Evolutionary conservation across 2,888 invertebrate genomes (phyloP).

Genomic region (Helicoverpa assulta): DNA sequence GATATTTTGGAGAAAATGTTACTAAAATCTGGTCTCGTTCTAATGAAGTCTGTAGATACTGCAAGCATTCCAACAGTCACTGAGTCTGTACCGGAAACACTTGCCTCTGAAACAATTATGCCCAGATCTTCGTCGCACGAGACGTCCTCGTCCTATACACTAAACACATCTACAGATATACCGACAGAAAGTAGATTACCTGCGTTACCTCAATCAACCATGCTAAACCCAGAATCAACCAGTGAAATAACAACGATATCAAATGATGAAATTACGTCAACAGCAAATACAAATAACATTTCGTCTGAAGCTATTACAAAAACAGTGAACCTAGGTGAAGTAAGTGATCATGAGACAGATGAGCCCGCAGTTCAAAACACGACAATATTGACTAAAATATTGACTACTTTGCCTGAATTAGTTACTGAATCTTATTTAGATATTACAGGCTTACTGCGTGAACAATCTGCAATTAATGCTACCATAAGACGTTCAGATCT

Average conservation of each 20-base stretch:
- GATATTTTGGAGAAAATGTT: constrained; percentile 21
- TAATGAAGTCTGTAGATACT: not conserved
- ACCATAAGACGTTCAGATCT: not conserved
- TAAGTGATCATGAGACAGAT: not conserved
- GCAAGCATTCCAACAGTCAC: not conserved
- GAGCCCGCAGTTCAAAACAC: not conserved
- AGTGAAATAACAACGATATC: not conserved
- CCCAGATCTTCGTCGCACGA: not conserved
- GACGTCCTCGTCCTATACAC: not conserved
- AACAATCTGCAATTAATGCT: not conserved
- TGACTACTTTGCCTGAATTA: constrained; percentile 1
- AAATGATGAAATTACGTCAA: not conserved
- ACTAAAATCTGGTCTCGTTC: constrained; percentile 11
- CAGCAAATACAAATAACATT: constrained; percentile 9
- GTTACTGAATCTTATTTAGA: constrained; percentile 3
- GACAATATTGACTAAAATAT: not conserved
- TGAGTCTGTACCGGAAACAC: not conserved
- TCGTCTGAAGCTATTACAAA: constrained; percentile 16
- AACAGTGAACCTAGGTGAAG: constrained; percentile 1
- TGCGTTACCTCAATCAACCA: not conserved
- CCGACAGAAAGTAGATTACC: not conserved
- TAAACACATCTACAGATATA: not conserved
- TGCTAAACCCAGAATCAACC: constrained; percentile 1
- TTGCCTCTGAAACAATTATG: not conserved
- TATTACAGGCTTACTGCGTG: not conserved